phyloP scores from a whole-genome alignment of 1,140 invertebrate genomes.

The Pogonognathellus flavescens region DNA sequence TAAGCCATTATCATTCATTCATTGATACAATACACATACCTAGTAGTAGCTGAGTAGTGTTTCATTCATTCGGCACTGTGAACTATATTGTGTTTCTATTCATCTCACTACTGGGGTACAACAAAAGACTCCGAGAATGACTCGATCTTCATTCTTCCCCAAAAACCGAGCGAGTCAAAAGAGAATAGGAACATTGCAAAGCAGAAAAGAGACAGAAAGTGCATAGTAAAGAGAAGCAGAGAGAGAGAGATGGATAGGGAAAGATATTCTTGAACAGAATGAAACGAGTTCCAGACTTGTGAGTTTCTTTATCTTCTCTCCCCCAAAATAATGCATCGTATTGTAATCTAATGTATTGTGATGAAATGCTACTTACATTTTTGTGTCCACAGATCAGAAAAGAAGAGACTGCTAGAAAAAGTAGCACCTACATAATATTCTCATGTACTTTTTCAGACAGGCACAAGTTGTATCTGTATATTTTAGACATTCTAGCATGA shows the following conservation, averaged over 20 bases:
- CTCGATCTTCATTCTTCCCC: conserved; percentile 47
- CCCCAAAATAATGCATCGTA: conserved; percentile 41
- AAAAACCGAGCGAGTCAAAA: conserved; percentile 45
- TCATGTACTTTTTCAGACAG: background rate
- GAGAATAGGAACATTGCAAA: conserved; percentile 46
- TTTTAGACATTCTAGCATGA: background rate
- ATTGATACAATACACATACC: conserved; percentile 1
- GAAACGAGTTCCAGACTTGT: conserved; percentile 46
- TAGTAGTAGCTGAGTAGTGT: conserved; percentile 16
- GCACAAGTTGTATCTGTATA: background rate
- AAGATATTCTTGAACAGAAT: conserved; percentile 22
- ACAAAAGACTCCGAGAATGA: conserved; percentile 42
- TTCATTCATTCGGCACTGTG: conserved; percentile 43
- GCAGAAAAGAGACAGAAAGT: conserved; percentile 49
- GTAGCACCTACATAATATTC: background rate
- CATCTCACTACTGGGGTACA: conserved; percentile 33
- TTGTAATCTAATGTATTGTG: conserved; percentile 49
- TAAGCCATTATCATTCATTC: conserved; percentile 43
- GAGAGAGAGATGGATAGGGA: conserved; percentile 6
- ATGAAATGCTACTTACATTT: conserved; percentile 50
- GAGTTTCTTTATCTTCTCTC: conserved; percentile 42
- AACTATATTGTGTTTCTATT: conserved; percentile 49
- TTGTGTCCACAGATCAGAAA: conserved; percentile 33
- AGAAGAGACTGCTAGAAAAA: conserved; percentile 1
- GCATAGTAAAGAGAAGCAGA: conserved; percentile 16